Percentiles rank a stretch among this genome's conserved stretches.
Evolutionary conservation across 1,140 invertebrate species (phyloP).

Genomic region (Drosophila erecta): DNA sequence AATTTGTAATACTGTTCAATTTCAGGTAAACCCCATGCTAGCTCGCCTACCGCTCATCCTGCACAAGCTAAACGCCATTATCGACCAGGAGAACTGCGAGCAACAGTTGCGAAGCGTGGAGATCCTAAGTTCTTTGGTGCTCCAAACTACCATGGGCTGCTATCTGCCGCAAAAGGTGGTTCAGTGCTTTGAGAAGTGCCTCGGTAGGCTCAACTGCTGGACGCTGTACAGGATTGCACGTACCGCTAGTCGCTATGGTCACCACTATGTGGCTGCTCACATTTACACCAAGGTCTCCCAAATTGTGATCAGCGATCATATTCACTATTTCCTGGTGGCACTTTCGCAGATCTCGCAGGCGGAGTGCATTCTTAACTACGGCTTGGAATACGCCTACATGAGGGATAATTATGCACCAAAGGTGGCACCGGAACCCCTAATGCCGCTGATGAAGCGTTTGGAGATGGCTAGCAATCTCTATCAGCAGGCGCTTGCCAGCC

Average conservation of each 20-base stretch:
- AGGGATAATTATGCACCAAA: constrained; percentile 63
- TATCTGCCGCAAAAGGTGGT: constrained; percentile 86
- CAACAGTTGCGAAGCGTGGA: constrained; percentile 70
- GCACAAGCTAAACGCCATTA: constrained; percentile 73
- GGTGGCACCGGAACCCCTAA: constrained; percentile 38
- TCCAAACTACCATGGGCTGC: constrained; percentile 91
- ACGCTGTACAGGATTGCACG: constrained; percentile 93
- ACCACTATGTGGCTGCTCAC: constrained; percentile 89
- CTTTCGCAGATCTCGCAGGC: constrained; percentile 90
- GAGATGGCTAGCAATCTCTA: constrained; percentile 87
- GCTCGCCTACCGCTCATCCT: constrained; percentile 71
- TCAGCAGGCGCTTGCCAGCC: constrained; percentile 88
- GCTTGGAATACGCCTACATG: constrained; percentile 69
- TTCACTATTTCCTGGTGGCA: constrained; percentile 95
- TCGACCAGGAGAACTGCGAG: constrained; percentile 50
- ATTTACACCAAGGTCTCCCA: constrained; percentile 89
- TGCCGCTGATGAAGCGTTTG: constrained; percentile 86
- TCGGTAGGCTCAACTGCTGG: constrained; percentile 90
- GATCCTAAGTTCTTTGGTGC: constrained; percentile 85
- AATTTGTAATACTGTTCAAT: neutral
- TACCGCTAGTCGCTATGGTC: constrained; percentile 92
- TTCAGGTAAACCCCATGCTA: constrained; percentile 71
- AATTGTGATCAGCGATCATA: constrained; percentile 94
- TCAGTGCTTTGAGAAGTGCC: constrained; percentile 86
- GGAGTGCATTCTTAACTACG: constrained; percentile 86